Base-by-base conservation (phyloP, 2,797 vertebrate genomes). In the Aratinga solstitialis region DNA sequence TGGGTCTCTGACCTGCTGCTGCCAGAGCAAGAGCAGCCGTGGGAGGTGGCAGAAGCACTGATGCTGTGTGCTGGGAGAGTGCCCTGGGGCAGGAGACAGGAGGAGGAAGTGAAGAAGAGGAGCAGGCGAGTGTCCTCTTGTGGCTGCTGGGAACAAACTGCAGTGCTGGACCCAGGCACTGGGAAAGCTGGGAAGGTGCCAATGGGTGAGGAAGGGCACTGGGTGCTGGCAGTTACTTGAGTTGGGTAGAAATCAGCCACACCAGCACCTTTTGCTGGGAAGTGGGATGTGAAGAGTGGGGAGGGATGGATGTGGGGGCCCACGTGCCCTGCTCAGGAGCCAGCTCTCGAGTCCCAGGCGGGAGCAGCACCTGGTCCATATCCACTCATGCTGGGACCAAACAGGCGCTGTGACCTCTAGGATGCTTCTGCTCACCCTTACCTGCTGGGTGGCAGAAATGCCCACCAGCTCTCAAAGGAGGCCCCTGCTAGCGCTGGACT, bases 311-410 rank as follows among this genome's bases (percentile, higher is more conserved):
- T 24, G 9, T 2, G 14, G 12, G 21, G 29, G 34, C 22, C 13
- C 0, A 0, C 38, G 34, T 3, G 18, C 24, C 14, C 42, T 10
- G 20, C 32, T 84, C 3, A 11, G 65, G 34, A 47, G 36, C 38
- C 8, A 23, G 32, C n/a, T 68, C 29, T 50, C 0, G 3, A 38
- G 34, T 85, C 66, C 63, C 18, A 14, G 11, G 26, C 0, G 1
- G 36, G 42, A 77, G 56, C 19, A n/a, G 47, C 1, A 0, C 51
- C 34, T 36, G 40, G 30, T 66, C 30, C 0, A 0, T 16, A 24
- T 9, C 42, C 2, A 38, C 43, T 63, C 1, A 3, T 67, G 40
- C 65, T 72, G 40, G 83, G 68, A 74, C 42, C 2, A 1, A 83
- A 62, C 21, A 38, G 76, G 42, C 7, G 2, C 32, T 58, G 63